These are phyloP conservation scores for Microcebus murinus DNA, from an alignment of 2,113 vertebrate species.

Conservation along the genomic window DNA sequence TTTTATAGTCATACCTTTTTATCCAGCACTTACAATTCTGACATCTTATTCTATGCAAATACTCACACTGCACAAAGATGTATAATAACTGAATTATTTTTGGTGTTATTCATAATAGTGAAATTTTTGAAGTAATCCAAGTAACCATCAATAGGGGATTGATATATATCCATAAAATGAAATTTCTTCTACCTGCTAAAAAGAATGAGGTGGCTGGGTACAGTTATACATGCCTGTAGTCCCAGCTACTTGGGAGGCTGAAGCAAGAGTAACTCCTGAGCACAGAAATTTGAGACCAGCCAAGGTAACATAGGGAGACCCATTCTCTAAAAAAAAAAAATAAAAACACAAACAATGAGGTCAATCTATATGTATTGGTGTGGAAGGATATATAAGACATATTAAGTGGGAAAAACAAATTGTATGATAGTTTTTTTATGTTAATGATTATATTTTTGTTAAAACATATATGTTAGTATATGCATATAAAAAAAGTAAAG, in stretches of 20 bases:
- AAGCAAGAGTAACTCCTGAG: too few relatives aligned
- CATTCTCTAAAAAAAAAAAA: too few relatives aligned
- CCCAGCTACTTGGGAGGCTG: too few relatives aligned
- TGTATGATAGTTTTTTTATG: conserved; percentile 36
- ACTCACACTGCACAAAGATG: not conserved
- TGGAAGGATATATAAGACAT: not conserved
- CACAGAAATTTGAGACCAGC: too few relatives aligned
- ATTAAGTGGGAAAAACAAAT: conserved; percentile 30
- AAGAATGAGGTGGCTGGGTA: not conserved
- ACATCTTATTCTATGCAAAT: conserved; percentile 40
- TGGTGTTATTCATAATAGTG: conserved; percentile 15
- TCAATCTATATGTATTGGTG: not conserved
- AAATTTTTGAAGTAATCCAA: conserved; percentile 52
- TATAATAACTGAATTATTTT: not conserved
- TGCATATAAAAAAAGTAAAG: conserved; percentile 29
- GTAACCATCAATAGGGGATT: not conserved
- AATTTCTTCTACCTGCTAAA: conserved; percentile 7
- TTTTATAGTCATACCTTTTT: conserved; percentile 13
- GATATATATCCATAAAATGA: not conserved
- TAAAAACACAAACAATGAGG: not conserved
- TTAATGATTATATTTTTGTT: conserved; percentile 57
- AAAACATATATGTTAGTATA: conserved; percentile 46
- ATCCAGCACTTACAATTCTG: conserved; percentile 30
- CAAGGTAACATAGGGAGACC: too few relatives aligned
- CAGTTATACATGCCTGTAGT: too few relatives aligned